A percentile compares a stretch with the other conserved stretches of the same genome.
Evolutionary conservation across 2,888 invertebrate genomes (phyloP).

Genomic region (Bellardia bayeri): DNA sequence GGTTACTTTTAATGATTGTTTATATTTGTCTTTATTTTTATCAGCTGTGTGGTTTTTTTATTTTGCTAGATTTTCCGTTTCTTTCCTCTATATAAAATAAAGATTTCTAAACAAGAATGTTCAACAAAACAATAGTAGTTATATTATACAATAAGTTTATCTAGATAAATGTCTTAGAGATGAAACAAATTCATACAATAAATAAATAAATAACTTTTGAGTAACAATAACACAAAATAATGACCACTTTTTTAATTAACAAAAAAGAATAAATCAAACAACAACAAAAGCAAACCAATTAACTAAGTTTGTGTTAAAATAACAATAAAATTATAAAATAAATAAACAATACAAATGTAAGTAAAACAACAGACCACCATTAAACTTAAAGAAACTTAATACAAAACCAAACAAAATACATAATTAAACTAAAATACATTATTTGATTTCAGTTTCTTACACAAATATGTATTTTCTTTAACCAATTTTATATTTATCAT

Average conservation of each 20-base stretch:
- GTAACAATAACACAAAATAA: slow-evolving; percentile 47
- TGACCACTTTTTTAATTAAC: slow-evolving; percentile 50
- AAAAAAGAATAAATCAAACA: slow-evolving; percentile 11
- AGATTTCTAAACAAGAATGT: neutral
- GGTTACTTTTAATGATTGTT: no score
- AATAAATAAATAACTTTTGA: slow-evolving; percentile 36
- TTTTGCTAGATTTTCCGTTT: neutral
- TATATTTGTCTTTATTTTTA: no score
- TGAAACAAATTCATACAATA: slow-evolving; percentile 38
- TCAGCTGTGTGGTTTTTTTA: no score
- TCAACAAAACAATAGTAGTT: slow-evolving; percentile 18
- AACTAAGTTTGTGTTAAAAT: slow-evolving; percentile 40
- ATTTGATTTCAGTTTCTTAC: neutral
- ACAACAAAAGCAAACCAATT: neutral
- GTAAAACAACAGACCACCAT: slow-evolving; percentile 75
- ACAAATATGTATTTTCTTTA: no score
- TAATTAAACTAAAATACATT: slow-evolving; percentile 75
- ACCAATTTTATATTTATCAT: neutral
- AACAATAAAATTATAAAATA: slow-evolving; percentile 38
- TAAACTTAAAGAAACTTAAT: slow-evolving; percentile 65
- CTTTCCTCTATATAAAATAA: neutral
- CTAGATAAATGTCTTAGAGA: slow-evolving; percentile 47
- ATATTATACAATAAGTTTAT: slow-evolving; percentile 33
- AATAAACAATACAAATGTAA: slow-evolving; percentile 56
- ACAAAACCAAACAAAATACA: slow-evolving; percentile 16